Conservation (phyloP, 2,888 invertebrate species). For the Rhamnusium bicolor region DNA sequence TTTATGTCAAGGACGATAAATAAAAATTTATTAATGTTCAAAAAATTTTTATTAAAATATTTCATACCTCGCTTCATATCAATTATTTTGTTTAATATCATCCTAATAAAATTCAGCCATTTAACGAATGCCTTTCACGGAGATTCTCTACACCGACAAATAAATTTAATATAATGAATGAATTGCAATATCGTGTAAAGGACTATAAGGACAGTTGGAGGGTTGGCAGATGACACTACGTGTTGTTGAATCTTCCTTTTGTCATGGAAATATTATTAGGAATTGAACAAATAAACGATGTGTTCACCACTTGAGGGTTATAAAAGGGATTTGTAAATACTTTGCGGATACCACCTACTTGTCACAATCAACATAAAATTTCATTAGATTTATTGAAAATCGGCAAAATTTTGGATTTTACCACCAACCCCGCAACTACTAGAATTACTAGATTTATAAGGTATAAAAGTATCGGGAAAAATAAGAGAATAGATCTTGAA, state of each 20-base stretch:
- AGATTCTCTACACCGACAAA: constrained; percentile 25
- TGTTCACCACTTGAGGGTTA: constrained; percentile 47
- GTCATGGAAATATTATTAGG: constrained; percentile 53
- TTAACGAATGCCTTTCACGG: constrained; percentile 10
- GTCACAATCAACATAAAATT: not conserved
- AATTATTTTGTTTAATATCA: not conserved
- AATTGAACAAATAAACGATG: constrained; percentile 43
- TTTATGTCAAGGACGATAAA: too few species aligned
- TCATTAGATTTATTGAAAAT: constrained; percentile 29
- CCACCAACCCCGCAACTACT: not conserved
- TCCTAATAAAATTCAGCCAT: not conserved
- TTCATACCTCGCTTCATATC: too few species aligned
- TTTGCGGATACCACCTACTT: constrained; percentile 37
- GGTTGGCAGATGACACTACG: constrained; percentile 54
- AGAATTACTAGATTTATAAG: not conserved
- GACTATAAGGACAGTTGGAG: constrained; percentile 16
- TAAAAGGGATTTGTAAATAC: constrained; percentile 42
- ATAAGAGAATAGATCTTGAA: too few species aligned
- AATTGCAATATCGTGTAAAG: constrained; percentile 33
- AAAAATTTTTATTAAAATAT: too few species aligned
- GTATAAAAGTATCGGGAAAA: not conserved
- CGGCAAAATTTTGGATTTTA: not conserved
- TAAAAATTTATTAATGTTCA: too few species aligned
- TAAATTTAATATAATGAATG: constrained; percentile 45
- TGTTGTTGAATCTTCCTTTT: constrained; percentile 53